A percentile compares a stretch with the other conserved stretches of the same genome.
Conservation (phyloP, 2,888 invertebrate species). For the Lasioglossum figueresi region DNA sequence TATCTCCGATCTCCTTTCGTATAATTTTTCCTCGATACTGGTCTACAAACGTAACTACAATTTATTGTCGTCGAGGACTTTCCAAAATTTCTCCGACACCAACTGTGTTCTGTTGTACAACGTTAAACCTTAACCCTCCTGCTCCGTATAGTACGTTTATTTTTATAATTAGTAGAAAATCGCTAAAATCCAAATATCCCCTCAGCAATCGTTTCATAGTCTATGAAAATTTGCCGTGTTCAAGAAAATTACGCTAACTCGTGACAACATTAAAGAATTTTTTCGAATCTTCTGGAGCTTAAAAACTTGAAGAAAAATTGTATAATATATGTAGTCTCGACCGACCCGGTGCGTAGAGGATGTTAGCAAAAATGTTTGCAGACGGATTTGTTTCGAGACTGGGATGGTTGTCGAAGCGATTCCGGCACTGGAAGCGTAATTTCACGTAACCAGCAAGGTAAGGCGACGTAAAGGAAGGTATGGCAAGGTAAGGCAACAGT, state of each 20-base stretch:
- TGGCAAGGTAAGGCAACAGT: slow-evolving; percentile 22
- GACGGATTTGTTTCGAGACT: neutral
- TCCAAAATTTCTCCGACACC: slow-evolving; percentile 34
- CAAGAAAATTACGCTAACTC: too few species aligned
- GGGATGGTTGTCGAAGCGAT: neutral
- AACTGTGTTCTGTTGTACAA: neutral
- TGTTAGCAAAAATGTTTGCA: neutral
- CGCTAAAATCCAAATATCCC: too few species aligned
- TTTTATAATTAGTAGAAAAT: too few species aligned
- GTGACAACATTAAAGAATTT: too few species aligned
- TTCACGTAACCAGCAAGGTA: neutral
- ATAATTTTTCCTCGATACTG: neutral
- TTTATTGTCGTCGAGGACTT: slow-evolving; percentile 18
- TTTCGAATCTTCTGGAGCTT: neutral
- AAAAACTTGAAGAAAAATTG: neutral
- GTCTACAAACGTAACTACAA: neutral
- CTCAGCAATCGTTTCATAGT: too few species aligned
- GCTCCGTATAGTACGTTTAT: too few species aligned
- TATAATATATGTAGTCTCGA: neutral
- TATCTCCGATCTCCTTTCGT: neutral
- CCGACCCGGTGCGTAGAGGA: neutral
- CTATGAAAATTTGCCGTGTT: too few species aligned
- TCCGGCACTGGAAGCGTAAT: neutral
- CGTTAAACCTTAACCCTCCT: too few species aligned
- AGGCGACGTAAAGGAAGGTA: neutral